These are phyloP conservation scores for Sphaeridia pumilis DNA, from an alignment of 2,888 invertebrate species.

Conservation along the genomic window DNA sequence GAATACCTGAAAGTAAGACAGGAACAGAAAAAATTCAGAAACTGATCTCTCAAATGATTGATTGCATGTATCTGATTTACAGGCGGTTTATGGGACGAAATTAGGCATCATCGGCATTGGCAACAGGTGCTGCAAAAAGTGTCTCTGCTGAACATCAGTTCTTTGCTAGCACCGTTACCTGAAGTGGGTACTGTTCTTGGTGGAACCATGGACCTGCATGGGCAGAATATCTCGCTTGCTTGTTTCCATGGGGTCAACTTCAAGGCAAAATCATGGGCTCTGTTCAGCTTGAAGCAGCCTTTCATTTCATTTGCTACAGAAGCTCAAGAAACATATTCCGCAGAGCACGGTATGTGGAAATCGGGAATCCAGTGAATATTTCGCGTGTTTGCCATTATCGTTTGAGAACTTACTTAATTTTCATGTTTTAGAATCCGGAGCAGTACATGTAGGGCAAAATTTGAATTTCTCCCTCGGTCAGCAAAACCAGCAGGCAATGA, in stretches of 20 bases:
- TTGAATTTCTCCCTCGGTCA: conserved; percentile 78
- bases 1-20: conserved; percentile 35
- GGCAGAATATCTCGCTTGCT: conserved; percentile 78
- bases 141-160: conserved; percentile 62
- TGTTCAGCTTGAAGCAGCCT: conserved; percentile 86
- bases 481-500: conserved; percentile 46
- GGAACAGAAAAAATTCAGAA: background rate
- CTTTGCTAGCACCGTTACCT: conserved; percentile 39
- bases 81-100: conserved; percentile 30
- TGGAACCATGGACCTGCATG: conserved; percentile 76
- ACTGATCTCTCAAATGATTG: background rate
- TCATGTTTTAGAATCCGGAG: conserved; percentile 43
- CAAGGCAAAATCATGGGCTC: conserved; percentile 89
- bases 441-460: conserved; percentile 77
- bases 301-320: conserved; percentile 86
- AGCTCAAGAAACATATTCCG: conserved; percentile 68
- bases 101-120: conserved; percentile 84
- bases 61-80: background rate
- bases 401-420: background rate
- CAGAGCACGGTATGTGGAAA: conserved; percentile 12
- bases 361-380: background rate
- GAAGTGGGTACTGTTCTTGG: conserved; percentile 64
- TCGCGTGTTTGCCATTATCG: background rate
- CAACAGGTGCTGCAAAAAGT: conserved; percentile 73
- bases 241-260: conserved; percentile 97